Evolutionary conservation across 2,888 invertebrate genomes (phyloP).

Genomic region (Argyresthia goedartella): DNA sequence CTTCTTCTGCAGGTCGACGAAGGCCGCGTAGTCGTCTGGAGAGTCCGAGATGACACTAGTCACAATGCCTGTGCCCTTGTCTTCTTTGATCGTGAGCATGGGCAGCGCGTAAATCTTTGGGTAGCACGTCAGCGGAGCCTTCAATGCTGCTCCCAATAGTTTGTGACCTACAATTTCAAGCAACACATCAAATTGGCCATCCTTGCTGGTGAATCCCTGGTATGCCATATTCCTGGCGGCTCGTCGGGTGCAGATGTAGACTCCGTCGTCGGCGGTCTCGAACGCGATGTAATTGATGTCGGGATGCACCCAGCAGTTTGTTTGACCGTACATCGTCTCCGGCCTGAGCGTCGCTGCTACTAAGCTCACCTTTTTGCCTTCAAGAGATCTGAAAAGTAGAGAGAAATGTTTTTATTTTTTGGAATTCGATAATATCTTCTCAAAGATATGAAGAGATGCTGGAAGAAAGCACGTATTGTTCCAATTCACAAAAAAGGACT

Average conservation of each 20-base stretch:
- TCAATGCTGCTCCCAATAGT: conserved; percentile 86
- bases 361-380: conserved; percentile 77
- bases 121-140: conserved; percentile 88
- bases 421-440: not conserved
- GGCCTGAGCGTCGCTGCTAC: conserved; percentile 98
- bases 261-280: conserved; percentile 76
- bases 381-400: conserved; percentile 45
- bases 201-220: conserved; percentile 88
- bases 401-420: not conserved
- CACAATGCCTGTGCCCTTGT: conserved; percentile 98
- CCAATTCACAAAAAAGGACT: too few relatives aligned
- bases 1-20: conserved; percentile 96
- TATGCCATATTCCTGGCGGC: conserved; percentile 96
- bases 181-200: conserved; percentile 82
- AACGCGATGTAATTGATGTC: conserved; percentile 95
- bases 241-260: conserved; percentile 89
- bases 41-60: conserved; percentile 99
- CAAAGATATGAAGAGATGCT: not conserved
- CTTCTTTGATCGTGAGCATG: conserved; percentile 97
- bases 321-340: conserved; percentile 99
- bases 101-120: conserved; percentile 92
- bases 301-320: conserved; percentile 98
- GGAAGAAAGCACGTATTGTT: too few relatives aligned
- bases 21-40: conserved; percentile 97
- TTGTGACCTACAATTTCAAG: conserved; percentile 78